Evolutionary conservation across 2,888 invertebrate species (phyloP), one percentile per base, ranked within the genome.

Genomic region (Erynnis tages): DNA sequence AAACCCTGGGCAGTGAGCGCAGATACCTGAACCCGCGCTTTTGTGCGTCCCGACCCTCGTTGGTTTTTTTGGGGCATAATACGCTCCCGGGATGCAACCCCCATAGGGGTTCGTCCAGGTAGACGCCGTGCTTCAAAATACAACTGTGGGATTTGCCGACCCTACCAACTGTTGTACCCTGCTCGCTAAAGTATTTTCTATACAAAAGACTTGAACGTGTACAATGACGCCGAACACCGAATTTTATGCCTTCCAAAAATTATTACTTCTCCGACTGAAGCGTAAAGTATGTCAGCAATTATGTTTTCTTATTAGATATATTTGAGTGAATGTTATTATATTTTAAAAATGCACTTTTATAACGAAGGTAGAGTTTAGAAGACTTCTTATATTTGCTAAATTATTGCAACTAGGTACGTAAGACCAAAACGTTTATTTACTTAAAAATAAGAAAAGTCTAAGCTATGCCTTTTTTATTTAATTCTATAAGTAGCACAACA

Each of bases 1-100:
- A 45, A 53, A 45, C 29, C 50, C 50, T 29, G 43, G 37, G 27
- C n/a, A 14, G 50, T 43, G 43, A 38, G 52, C 25, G 10, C 32
- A 21, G 56, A 65, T 73, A 73, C 73, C 76, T 76, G 77, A 59
- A 57, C 61, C 58, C 60, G 68, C 64, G 60, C 74, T 68, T 77
- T 82, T 81, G 82, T 86, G 73, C 63, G 53, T 16, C 27, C 52
- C 53, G 49, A 64, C 62, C 84, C 83, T 87, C 88, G 86, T 85
- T 75, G 76, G 76, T 69, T 85, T 88, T 88, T 87, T 88, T 87
- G 81, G 68, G 70, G 67, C 65, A 81, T 82, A 81, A 81, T 79
- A 69, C 74, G 76, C 71, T 71, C 71, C 72, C 73, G 76, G 74
- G 68, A 73, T 69, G 72, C 77, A 73, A 74, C 79, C 83, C 82